Evolutionary conservation across 2,797 vertebrate genomes (phyloP).

Genomic region (Amblyopsis hoosieri): DNA sequence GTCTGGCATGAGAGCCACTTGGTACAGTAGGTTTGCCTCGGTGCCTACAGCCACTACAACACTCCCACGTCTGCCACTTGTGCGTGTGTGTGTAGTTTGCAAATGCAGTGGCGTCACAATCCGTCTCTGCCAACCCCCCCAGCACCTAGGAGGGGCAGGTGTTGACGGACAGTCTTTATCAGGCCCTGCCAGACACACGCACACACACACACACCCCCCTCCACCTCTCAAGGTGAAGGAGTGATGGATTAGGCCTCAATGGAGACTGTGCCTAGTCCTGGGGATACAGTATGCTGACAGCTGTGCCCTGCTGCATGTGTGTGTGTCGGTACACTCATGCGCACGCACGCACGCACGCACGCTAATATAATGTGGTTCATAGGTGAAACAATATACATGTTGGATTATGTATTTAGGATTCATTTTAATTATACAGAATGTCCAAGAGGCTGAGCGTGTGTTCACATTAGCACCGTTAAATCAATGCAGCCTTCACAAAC

Average conservation of each 20-base stretch:
- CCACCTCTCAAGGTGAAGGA: slow-evolving; percentile 47
- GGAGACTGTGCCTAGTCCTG: slow-evolving; percentile 52
- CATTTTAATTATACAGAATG: too few species aligned
- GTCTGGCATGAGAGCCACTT: background rate
- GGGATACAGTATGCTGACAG: slow-evolving; percentile 24
- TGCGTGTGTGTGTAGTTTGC: slow-evolving; percentile 31
- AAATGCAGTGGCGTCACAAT: slow-evolving; percentile 38
- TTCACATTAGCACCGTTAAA: too few species aligned
- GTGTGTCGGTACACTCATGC: background rate
- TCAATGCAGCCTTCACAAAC: too few species aligned
- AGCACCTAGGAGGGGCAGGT: slow-evolving; percentile 65
- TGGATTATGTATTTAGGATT: too few species aligned
- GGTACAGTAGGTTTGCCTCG: background rate
- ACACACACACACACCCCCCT: slow-evolving; percentile 10
- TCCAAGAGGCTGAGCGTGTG: too few species aligned
- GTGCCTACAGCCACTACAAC: slow-evolving; percentile 5
- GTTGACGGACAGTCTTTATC: slow-evolving; percentile 70
- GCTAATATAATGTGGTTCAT: background rate
- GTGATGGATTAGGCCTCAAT: slow-evolving; percentile 61
- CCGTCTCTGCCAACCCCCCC: slow-evolving; percentile 53
- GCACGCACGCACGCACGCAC: slow-evolving; percentile 2
- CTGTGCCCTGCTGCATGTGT: slow-evolving; percentile 26
- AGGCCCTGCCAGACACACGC: slow-evolving; percentile 58
- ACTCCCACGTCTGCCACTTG: slow-evolving; percentile 33
- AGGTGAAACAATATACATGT: too few species aligned